phyloP scores from a whole-genome alignment of 1,140 invertebrate species.

The Drosophila subpulchrella region DNA sequence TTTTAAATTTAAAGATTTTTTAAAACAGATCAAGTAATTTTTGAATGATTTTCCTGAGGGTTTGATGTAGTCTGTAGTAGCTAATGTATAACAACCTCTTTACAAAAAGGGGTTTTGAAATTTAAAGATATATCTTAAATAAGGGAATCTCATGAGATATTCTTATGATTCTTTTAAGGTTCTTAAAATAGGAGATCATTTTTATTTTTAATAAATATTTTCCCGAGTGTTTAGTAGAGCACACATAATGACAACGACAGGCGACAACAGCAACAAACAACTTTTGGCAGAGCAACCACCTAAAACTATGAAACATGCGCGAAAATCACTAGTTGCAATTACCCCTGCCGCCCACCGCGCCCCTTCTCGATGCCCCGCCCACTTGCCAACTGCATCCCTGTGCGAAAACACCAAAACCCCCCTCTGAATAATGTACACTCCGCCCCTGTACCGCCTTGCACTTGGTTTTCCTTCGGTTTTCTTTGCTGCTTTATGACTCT shows the following conservation, averaged over 20 bases:
- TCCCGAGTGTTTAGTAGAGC: slow-evolving; percentile 38
- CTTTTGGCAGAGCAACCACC: slow-evolving; percentile 51
- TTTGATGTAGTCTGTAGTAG: too few species aligned
- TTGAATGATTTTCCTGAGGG: too few species aligned
- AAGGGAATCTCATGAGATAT: too few species aligned
- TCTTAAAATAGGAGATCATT: background rate
- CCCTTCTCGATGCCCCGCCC: slow-evolving; percentile 1
- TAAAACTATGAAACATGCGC: slow-evolving; percentile 79
- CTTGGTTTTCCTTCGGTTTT: slow-evolving; percentile 30
- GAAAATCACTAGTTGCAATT: slow-evolving; percentile 75
- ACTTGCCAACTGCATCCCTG: slow-evolving; percentile 37
- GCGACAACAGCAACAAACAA: slow-evolving; percentile 54
- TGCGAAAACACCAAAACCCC: background rate
- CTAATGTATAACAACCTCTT: too few species aligned
- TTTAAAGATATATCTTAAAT: too few species aligned
- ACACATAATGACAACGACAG: slow-evolving; percentile 76
- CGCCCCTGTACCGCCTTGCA: background rate
- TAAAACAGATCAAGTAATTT: too few species aligned
- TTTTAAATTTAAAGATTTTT: too few species aligned
- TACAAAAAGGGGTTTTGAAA: too few species aligned
- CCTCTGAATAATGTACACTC: background rate
- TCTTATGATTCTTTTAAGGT: too few species aligned
- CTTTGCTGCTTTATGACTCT: slow-evolving; percentile 43
- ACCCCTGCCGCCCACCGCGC: slow-evolving; percentile 7
- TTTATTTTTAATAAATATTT: background rate